Conservation (phyloP, 2,113 vertebrate species). For the Cnemophilus loriae region DNA sequence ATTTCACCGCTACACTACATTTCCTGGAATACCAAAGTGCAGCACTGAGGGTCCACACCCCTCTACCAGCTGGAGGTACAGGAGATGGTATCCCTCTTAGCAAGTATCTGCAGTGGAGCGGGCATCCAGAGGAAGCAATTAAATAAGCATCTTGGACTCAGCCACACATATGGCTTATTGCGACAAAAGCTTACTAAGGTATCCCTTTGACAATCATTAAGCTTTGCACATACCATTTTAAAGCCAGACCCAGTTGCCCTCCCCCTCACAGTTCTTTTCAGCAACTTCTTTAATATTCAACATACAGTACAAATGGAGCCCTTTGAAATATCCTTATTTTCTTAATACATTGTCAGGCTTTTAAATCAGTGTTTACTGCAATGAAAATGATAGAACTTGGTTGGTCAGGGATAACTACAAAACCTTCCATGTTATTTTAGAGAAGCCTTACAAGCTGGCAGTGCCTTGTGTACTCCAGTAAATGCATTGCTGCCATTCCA, state of each 20-base stretch:
- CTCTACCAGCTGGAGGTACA: background rate
- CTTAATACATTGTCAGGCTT: background rate
- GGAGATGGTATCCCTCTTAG: background rate
- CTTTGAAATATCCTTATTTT: background rate
- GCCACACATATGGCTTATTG: background rate
- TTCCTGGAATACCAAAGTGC: background rate
- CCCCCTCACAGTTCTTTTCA: background rate
- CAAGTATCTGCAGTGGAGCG: background rate
- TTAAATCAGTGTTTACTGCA: background rate
- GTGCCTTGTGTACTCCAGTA: rapidly evolving
- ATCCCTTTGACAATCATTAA: background rate
- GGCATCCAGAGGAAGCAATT: background rate
- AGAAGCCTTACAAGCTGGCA: background rate
- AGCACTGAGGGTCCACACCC: background rate
- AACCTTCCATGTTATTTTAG: background rate
- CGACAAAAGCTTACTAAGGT: background rate
- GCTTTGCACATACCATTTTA: background rate
- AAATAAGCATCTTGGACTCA: background rate
- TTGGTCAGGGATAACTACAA: background rate
- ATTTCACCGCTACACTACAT: background rate
- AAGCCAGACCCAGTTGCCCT: background rate
- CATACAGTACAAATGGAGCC: background rate
- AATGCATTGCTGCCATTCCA: background rate
- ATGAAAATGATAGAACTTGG: background rate
- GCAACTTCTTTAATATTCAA: background rate